These are phyloP conservation scores for Gambusia yucatana DNA, from an alignment of 2,797 vertebrate genomes.

Conservation along the genomic window DNA sequence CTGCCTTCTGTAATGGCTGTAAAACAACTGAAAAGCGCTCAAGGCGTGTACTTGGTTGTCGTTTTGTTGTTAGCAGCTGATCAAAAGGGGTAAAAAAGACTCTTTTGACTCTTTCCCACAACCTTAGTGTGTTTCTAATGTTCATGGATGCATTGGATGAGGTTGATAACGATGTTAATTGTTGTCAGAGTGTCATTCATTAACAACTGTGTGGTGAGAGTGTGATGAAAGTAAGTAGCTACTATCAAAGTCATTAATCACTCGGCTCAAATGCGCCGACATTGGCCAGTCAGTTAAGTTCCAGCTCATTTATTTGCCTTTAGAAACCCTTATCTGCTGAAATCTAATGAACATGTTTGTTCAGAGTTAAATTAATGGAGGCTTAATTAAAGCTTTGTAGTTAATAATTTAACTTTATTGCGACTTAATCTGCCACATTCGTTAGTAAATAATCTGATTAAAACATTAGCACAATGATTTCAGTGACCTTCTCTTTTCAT, in stretches of 20 bases:
- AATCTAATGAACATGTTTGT: slow-evolving; percentile 26
- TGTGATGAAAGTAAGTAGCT: slow-evolving; percentile 34
- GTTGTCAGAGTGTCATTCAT: slow-evolving; percentile 60
- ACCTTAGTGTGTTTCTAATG: not conserved
- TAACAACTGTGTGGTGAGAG: slow-evolving; percentile 28
- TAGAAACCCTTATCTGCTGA: slow-evolving; percentile 13
- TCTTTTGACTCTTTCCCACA: not conserved
- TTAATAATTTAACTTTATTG: not conserved
- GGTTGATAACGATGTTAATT: slow-evolving; percentile 52
- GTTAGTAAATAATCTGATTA: not conserved
- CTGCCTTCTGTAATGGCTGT: not conserved
- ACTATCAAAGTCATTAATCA: slow-evolving; percentile 49
- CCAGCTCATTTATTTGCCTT: slow-evolving; percentile 23
- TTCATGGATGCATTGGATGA: slow-evolving; percentile 28
- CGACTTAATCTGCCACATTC: not conserved
- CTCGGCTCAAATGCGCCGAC: slow-evolving; percentile 24
- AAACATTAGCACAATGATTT: not conserved
- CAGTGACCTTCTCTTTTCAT: not conserved
- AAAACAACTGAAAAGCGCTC: not conserved
- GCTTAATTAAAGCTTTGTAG: not conserved
- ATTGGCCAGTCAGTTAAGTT: slow-evolving; percentile 30
- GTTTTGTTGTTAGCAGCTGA: not conserved
- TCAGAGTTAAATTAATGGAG: not conserved
- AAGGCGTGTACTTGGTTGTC: too few species aligned
- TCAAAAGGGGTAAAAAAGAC: not conserved